These are phyloP conservation scores for Centropus bengalensis DNA, from an alignment of 2,113 vertebrate genomes.

Conservation along the genomic window DNA sequence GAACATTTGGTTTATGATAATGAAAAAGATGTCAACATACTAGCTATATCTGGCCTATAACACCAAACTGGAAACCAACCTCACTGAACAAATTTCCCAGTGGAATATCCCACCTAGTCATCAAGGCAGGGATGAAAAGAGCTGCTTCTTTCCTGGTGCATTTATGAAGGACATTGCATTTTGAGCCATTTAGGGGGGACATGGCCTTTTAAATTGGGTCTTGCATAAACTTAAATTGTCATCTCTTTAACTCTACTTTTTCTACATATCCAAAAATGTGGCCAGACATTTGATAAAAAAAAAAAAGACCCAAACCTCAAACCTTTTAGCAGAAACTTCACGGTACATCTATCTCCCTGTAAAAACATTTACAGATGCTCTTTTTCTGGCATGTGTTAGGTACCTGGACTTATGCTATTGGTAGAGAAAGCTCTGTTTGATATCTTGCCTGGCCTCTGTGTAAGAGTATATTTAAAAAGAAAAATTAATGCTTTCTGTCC, in stretches of 20 bases:
- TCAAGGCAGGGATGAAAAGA: not conserved
- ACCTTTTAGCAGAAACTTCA: not conserved
- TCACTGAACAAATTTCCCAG: not conserved
- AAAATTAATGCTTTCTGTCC: not conserved
- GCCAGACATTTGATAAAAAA: not conserved
- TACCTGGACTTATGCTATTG: not conserved
- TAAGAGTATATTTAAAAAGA: not conserved
- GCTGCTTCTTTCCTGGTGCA: not conserved
- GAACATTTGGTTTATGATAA: not conserved
- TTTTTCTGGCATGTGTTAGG: not conserved
- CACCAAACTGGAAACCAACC: not conserved
- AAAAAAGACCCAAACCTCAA: not conserved
- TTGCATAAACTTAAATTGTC: not conserved
- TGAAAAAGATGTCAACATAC: not conserved
- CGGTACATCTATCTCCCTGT: not conserved
- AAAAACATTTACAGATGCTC: conserved; percentile 44
- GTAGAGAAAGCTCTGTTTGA: not conserved
- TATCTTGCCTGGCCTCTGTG: not conserved
- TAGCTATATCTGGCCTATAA: not conserved
- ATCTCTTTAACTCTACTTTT: not conserved
- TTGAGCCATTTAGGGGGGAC: not conserved
- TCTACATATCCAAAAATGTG: not conserved
- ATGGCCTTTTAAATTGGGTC: not conserved
- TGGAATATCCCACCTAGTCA: not conserved
- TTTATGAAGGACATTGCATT: not conserved